These are phyloP conservation scores for Monochamus saltuarius DNA, from an alignment of 1,140 invertebrate genomes.

Conservation along the genomic window DNA sequence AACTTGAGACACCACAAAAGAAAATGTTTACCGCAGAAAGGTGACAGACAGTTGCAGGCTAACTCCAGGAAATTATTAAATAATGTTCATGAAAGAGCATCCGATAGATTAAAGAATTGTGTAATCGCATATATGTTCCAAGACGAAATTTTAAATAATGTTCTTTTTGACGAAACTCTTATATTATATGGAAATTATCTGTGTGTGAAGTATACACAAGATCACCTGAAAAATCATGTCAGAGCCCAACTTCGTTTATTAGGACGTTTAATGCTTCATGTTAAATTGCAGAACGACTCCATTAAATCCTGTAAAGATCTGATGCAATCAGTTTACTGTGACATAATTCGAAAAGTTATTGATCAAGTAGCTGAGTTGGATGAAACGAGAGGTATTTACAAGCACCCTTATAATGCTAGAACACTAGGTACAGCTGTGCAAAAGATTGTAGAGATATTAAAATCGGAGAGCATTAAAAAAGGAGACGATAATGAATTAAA, in stretches of 20 bases:
- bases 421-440: neutral
- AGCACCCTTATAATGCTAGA: conserved; percentile 2
- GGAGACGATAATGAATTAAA: neutral
- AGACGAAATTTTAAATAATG: conserved; percentile 1
- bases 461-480: conserved; percentile 2
- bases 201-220: neutral
- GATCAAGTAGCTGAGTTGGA: conserved; percentile 5
- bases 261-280: conserved; percentile 2
- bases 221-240: conserved; percentile 3
- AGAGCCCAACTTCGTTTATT: conserved; percentile 5
- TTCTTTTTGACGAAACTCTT: conserved; percentile 7
- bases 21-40: conserved; percentile 6
- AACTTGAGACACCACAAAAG: conserved; percentile 1
- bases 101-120: neutral
- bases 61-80: neutral
- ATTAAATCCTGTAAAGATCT: conserved; percentile 7
- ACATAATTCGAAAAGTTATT: conserved; percentile 4
- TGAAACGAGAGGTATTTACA: conserved; percentile 4
- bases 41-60: neutral
- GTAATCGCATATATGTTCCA: neutral
- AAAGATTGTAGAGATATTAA: conserved; percentile 1
- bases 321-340: conserved; percentile 1
- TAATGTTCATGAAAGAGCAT: conserved; percentile 5
- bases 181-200: conserved; percentile 4
- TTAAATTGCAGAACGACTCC: neutral